These are phyloP conservation scores for Vidua chalybeata DNA, from an alignment of 2,113 vertebrate genomes.

Conservation along the genomic window DNA sequence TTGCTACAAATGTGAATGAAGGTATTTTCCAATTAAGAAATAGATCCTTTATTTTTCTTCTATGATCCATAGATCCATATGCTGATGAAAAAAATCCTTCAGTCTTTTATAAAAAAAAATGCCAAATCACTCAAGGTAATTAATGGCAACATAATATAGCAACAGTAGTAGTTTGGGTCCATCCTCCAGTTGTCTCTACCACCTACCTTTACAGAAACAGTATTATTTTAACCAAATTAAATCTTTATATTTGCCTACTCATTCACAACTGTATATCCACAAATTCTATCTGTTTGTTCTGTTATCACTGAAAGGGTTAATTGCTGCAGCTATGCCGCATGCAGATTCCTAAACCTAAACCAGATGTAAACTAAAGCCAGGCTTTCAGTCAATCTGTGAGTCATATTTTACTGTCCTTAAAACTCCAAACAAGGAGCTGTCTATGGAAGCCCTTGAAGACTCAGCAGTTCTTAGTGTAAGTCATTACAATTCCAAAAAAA, in stretches of 20 bases:
- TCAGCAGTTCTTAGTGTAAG: slow-evolving; percentile 58
- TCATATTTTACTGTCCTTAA: slow-evolving; percentile 70
- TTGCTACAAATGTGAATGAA: background rate
- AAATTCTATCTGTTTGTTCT: slow-evolving; percentile 10
- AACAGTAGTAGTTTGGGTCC: background rate
- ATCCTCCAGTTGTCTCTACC: background rate
- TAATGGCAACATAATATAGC: background rate
- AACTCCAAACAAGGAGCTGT: slow-evolving; percentile 67
- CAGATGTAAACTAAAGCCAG: slow-evolving; percentile 74
- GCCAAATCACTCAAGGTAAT: background rate
- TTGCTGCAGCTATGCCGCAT: slow-evolving; percentile 33
- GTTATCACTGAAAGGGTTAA: slow-evolving; percentile 63
- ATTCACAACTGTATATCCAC: background rate
- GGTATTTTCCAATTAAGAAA: background rate
- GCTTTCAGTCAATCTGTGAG: slow-evolving; percentile 69
- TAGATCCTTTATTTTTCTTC: background rate
- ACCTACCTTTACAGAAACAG: background rate
- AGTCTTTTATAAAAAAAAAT: background rate
- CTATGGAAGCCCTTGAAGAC: slow-evolving; percentile 63
- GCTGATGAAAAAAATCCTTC: background rate
- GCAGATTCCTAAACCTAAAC: slow-evolving; percentile 69
- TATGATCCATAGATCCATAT: background rate
- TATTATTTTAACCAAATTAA: background rate
- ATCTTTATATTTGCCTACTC: background rate
- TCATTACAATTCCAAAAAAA: slow-evolving; percentile 42